These are phyloP conservation scores for Hyposoter dolosus DNA, from an alignment of 2,888 invertebrate genomes.

Conservation along the genomic window DNA sequence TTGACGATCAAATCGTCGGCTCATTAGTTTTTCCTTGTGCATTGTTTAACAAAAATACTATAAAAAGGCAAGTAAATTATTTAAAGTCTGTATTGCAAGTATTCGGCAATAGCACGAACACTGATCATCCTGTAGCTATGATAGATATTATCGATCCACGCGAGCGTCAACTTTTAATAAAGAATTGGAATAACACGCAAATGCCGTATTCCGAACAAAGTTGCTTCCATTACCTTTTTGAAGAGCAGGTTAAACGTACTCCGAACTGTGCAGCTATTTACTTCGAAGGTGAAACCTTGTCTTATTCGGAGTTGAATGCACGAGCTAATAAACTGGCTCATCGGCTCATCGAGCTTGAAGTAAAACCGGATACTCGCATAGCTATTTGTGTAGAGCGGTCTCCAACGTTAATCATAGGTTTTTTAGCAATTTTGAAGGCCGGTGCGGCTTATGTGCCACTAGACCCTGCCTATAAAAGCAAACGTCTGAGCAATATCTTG, in stretches of 20 bases:
- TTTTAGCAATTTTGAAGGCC: constrained; percentile 23
- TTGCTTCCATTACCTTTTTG: constrained; percentile 25
- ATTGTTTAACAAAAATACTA: constrained; percentile 19
- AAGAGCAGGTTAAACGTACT: background rate
- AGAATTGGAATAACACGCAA: constrained; percentile 3
- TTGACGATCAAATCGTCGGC: background rate
- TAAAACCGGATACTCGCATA: background rate
- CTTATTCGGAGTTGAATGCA: constrained; percentile 15
- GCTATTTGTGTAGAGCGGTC: constrained; percentile 21
- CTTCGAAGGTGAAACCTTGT: constrained; percentile 4
- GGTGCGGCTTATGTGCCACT: constrained; percentile 26
- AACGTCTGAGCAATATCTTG: background rate
- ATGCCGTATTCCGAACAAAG: background rate
- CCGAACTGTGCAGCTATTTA: constrained; percentile 1
- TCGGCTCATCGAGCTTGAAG: constrained; percentile 2
- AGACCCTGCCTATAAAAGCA: constrained; percentile 7
- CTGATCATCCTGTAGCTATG: background rate
- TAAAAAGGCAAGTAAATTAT: constrained; percentile 2
- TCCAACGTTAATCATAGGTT: background rate
- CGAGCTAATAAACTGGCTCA: constrained; percentile 27
- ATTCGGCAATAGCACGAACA: background rate
- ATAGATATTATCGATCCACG: constrained; percentile 12
- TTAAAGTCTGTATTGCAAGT: background rate
- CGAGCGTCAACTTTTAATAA: constrained; percentile 5
- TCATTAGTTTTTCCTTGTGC: constrained; percentile 2